A percentile compares a stretch with the other conserved stretches of the same genome.
These are phyloP conservation scores for Myoxocephalus aenaeus DNA, from an alignment of 2,797 vertebrate species.

Conservation along the genomic window DNA sequence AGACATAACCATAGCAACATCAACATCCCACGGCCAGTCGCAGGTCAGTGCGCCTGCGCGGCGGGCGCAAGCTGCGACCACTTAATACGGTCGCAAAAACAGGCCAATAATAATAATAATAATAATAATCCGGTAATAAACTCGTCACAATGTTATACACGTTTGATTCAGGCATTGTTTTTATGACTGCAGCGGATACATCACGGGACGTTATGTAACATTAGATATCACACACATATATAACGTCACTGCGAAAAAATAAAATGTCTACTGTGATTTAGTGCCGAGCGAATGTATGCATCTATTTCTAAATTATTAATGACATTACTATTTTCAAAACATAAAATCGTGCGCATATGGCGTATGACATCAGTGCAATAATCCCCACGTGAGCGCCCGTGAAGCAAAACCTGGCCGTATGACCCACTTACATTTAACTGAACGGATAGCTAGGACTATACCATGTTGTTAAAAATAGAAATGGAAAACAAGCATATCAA, in stretches of 20 bases:
- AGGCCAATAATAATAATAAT: not conserved
- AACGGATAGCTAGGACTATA: not conserved
- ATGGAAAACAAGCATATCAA: too few relatives aligned
- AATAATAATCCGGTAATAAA: constrained; percentile 1
- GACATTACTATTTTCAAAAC: too few relatives aligned
- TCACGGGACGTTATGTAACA: too few relatives aligned
- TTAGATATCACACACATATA: not conserved
- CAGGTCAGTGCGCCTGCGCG: constrained; percentile 38
- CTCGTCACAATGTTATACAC: not conserved
- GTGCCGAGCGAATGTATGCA: not conserved
- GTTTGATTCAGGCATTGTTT: not conserved
- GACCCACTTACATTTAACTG: constrained; percentile 60
- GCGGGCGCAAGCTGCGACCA: not conserved
- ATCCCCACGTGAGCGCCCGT: constrained; percentile 5
- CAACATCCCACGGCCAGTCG: constrained; percentile 37
- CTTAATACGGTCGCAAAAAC: constrained; percentile 2
- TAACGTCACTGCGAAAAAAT: not conserved
- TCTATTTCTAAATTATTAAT: not conserved
- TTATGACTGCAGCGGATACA: too few relatives aligned
- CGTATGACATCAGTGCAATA: not conserved
- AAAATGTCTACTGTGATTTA: not conserved
- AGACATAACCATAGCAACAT: constrained; percentile 69
- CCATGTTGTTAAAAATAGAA: not conserved
- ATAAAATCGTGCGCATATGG: not conserved
- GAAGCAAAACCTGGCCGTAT: constrained; percentile 48